Evolutionary conservation across 2,797 vertebrate genomes (phyloP).

Genomic region (Spea hammondii): DNA sequence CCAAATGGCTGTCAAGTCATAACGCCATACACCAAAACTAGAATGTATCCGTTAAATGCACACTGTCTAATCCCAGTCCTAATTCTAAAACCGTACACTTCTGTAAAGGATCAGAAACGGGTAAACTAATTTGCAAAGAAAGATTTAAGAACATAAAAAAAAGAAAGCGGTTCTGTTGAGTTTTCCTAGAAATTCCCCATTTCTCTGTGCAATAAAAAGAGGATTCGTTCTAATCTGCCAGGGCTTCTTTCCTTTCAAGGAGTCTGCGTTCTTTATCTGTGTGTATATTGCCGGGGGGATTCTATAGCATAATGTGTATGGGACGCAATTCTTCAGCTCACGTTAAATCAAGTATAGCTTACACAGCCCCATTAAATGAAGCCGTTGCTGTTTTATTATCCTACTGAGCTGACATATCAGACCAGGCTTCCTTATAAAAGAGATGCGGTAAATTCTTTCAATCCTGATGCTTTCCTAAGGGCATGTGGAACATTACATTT

Average conservation of each 20-base stretch:
- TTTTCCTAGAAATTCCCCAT: background rate
- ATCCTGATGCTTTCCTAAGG: background rate
- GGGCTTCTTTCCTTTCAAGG: background rate
- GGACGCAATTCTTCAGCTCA: background rate
- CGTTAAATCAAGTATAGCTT: background rate
- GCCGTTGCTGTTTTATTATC: background rate
- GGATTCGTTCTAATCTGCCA: constrained; percentile 5
- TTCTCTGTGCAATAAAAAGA: constrained; percentile 15
- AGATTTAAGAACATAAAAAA: background rate
- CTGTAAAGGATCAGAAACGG: background rate
- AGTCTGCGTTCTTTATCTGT: background rate
- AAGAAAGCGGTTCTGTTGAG: background rate
- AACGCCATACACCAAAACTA: too few species aligned
- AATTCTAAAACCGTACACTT: background rate
- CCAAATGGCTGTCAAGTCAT: too few species aligned
- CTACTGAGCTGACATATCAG: background rate
- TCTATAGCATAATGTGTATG: background rate
- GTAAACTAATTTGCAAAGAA: constrained; percentile 6
- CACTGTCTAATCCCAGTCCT: background rate
- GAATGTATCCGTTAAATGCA: too few species aligned
- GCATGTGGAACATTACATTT: background rate
- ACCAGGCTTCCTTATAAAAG: background rate
- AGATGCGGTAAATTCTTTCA: background rate
- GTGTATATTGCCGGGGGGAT: background rate
- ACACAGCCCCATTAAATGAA: constrained; percentile 1